phyloP scores from a whole-genome alignment of 2,113 vertebrate species.

The Vanacampus margaritifer region DNA sequence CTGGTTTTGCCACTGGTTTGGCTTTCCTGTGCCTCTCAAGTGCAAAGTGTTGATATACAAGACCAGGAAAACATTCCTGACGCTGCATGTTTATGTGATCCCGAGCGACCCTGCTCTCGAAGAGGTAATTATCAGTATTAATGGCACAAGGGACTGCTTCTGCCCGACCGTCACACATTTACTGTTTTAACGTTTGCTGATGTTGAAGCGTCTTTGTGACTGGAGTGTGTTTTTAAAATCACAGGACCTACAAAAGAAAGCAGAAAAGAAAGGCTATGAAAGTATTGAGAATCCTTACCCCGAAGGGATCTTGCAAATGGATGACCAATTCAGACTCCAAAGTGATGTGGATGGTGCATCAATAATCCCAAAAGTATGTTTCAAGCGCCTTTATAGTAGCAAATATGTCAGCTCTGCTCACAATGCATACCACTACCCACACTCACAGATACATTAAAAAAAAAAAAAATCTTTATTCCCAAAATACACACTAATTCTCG shows the following conservation, averaged over 20 bases:
- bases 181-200: neutral
- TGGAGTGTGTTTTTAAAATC: neutral
- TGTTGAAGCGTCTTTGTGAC: neutral
- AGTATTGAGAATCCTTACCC: constrained; percentile 8
- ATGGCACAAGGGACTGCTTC: neutral
- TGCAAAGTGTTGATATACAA: constrained; percentile 18
- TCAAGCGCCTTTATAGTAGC: too few relatives aligned
- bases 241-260: neutral
- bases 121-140: neutral
- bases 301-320: neutral
- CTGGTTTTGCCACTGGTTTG: neutral
- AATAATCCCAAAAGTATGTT: neutral
- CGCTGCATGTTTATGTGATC: constrained; percentile 7
- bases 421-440: too few relatives aligned
- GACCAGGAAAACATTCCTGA: constrained; percentile 14
- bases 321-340: neutral
- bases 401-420: too few relatives aligned
- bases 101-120: constrained; percentile 4
- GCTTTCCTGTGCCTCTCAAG: neutral
- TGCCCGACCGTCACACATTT: too few relatives aligned
- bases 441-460: too few relatives aligned
- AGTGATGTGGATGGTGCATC: neutral
- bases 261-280: neutral
- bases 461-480: too few relatives aligned
- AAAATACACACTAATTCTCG: too few relatives aligned